Conservation (phyloP, 1,140 invertebrate genomes). For the Pseudomyrmex sp. region DNA sequence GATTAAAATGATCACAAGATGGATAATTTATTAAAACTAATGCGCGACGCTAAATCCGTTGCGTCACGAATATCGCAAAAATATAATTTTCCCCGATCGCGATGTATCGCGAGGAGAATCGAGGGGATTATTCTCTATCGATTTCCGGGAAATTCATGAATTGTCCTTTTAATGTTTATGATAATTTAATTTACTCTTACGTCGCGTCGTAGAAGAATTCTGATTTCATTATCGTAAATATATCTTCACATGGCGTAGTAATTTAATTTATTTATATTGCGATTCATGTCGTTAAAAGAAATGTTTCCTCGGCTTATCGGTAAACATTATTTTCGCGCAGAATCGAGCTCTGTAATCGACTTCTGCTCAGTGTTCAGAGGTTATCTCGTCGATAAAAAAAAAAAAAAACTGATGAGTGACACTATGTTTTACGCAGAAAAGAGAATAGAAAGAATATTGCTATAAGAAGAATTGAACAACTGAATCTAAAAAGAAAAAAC, state of each 20-base stretch:
- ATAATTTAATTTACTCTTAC: too few species aligned
- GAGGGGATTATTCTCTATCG: neutral
- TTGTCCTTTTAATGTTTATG: too few species aligned
- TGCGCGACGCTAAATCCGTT: neutral
- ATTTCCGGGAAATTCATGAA: neutral
- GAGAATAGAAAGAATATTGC: neutral
- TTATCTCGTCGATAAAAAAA: too few species aligned
- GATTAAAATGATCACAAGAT: slow-evolving; percentile 13
- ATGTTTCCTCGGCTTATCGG: too few species aligned
- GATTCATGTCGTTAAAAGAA: too few species aligned
- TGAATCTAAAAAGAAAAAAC: neutral
- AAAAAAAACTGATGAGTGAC: neutral
- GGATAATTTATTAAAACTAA: slow-evolving; percentile 32
- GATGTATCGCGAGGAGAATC: neutral
- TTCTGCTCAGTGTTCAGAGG: too few species aligned
- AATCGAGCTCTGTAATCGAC: too few species aligned
- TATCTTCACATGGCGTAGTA: too few species aligned
- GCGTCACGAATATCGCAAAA: slow-evolving; percentile 6
- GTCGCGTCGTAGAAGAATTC: too few species aligned
- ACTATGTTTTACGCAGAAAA: neutral
- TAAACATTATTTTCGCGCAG: too few species aligned
- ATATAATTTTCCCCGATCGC: slow-evolving; percentile 14
- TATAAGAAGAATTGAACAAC: neutral
- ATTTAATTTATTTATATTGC: too few species aligned
- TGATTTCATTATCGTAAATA: too few species aligned